These are phyloP conservation scores for Megastigmus dorsalis DNA, from an alignment of 2,888 invertebrate genomes.

Conservation along the genomic window DNA sequence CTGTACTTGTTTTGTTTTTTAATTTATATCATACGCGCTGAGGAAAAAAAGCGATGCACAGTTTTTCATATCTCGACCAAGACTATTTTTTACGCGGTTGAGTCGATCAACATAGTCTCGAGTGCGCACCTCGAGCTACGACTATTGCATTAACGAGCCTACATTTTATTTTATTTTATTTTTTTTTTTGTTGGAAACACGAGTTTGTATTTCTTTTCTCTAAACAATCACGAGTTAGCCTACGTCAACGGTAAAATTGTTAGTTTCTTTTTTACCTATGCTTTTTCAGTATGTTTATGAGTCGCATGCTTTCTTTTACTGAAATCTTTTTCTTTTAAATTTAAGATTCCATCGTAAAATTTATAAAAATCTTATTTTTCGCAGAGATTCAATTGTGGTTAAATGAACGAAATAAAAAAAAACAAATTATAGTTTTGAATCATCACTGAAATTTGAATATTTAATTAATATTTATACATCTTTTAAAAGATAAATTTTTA, in stretches of 20 bases:
- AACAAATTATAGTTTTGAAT: constrained; percentile 2
- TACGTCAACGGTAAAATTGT: constrained; percentile 61
- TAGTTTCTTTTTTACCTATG: constrained; percentile 53
- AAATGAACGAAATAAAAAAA: constrained; percentile 11
- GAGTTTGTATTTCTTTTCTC: constrained; percentile 54
- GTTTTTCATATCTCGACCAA: constrained; percentile 28
- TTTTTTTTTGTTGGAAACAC: constrained; percentile 39
- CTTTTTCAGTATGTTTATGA: constrained; percentile 5
- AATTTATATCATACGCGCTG: constrained; percentile 6
- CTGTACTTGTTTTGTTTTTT: not conserved
- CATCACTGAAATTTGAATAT: not conserved
- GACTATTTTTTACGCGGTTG: constrained; percentile 40
- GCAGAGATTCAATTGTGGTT: constrained; percentile 1
- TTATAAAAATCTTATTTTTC: constrained; percentile 30
- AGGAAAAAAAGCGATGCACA: constrained; percentile 41
- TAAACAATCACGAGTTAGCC: constrained; percentile 67
- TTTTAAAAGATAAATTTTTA: constrained; percentile 33
- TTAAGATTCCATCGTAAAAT: constrained; percentile 34
- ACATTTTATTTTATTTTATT: constrained; percentile 63
- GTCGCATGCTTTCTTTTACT: constrained; percentile 2
- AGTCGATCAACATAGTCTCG: constrained; percentile 46
- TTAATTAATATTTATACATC: constrained; percentile 13
- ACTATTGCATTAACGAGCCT: constrained; percentile 63
- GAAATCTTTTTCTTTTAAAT: constrained; percentile 14
- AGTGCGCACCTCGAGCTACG: constrained; percentile 54